Evolutionary conservation across 2,113 vertebrate species (phyloP).

Genomic region (Rynchops niger): DNA sequence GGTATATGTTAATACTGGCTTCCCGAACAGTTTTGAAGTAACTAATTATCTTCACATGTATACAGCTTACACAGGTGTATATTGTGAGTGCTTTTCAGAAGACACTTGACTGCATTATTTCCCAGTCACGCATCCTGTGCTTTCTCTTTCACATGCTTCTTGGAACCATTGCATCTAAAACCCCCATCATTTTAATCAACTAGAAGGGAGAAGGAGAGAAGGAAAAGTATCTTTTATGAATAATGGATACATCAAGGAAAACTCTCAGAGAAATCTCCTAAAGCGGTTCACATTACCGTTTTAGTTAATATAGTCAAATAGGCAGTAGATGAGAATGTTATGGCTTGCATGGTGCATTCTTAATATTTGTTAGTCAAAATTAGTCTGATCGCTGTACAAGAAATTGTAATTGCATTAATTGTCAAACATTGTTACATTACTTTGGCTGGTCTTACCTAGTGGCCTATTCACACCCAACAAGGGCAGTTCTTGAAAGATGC

Average conservation of each 20-base stretch:
- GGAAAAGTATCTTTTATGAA: background rate
- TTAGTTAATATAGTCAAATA: background rate
- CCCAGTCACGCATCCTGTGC: background rate
- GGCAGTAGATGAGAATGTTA: background rate
- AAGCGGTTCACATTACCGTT: background rate
- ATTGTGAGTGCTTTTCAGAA: background rate
- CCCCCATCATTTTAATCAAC: background rate
- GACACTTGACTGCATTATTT: background rate
- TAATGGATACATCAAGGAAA: background rate
- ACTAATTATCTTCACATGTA: background rate
- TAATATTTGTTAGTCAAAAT: background rate
- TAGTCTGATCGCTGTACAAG: background rate
- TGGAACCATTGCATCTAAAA: background rate
- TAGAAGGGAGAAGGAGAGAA: background rate
- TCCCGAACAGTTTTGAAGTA: background rate
- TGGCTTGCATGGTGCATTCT: background rate
- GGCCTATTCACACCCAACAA: background rate
- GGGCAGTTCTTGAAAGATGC: background rate
- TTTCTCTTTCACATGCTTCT: background rate
- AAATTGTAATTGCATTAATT: background rate
- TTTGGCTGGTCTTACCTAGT: background rate
- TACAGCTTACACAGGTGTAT: background rate
- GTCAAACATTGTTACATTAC: background rate
- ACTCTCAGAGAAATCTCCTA: background rate
- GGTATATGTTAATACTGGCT: background rate